Base-by-base conservation (phyloP, 2,888 invertebrate species). In the Pycnomerus fuliginosus region DNA sequence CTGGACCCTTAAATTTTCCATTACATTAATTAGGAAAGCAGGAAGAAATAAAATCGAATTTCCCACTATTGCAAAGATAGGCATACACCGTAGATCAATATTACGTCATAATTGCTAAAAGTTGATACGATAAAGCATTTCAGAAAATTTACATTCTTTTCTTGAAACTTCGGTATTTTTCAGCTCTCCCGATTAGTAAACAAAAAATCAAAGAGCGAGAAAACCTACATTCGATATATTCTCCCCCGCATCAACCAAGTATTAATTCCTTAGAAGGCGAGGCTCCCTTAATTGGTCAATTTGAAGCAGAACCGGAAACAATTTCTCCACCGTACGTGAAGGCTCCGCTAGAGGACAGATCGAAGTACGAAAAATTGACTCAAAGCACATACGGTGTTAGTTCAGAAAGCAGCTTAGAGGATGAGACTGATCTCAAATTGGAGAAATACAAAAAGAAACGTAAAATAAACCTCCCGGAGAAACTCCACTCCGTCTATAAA, bases 331-430 rank as follows among this genome's bases (percentile, higher is more conserved):
- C 79, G 33, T 83, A 80, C 62, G 77, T 82, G 0, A 78, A 79
- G 55, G 76, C 80, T 0, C 84, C 84, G 0, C 54, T 82, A 2
- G 85, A 86, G 58, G 84, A 86, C 65, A 77, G 87, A 83, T 84
- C 85, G 12, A 87, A 86, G 60, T 89, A 88, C 62, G 86, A 87
- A 60, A 87, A 88, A 65, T 71, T 89, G 30, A 78, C 81, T 1
- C 80, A 78, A 61, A 80, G 79, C 52, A 65, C 66, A 1, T 76
- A 75, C 48, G 82, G 82, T 78, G 25, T 78, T 71, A 44, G 67
- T 39, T 69, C 69, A 1, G 79, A 78, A 54, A 79, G 78, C 58
- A 78, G 76, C 27, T 67, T 64, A 4, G 61, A 63, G 13, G 73
- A 73, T 50, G 68, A 69, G 1, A 68, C 70, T 14, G 46, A 52